Base-by-base conservation (phyloP, 2,888 invertebrate genomes). In the Tridacna crocea region DNA sequence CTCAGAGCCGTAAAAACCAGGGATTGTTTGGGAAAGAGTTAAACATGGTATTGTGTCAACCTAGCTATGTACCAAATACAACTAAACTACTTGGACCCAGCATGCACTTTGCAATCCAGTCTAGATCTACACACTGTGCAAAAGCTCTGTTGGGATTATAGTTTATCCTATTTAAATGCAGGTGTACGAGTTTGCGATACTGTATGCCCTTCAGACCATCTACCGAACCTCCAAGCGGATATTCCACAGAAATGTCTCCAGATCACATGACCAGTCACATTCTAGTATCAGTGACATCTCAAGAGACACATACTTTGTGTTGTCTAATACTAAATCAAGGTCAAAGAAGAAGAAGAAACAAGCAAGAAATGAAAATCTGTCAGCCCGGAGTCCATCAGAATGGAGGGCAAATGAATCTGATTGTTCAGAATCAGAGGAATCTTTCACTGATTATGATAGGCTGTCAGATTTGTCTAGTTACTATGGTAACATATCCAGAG, bases 141-240 rank as follows among this genome's bases (percentile, higher is more conserved):
- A 8, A 36, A 36, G 36, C 36, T 36, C 36, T 36, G 36, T 36
- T 4, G 36, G 36, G 36, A 2, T 36, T 36, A 36, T 8, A 8
- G 8, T 36, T 36, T 36, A 24, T 61, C 24, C 27, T 36, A 36
- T 66, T 3, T 66, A 19, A 19, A 3, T 75, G 48, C 65, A 75
- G 75, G n/a, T 65, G 19, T 75, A 58, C 24, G 75, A 75, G 27
- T 75, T 75, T 55, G 75, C 26, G 15, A 48, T 75, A 10, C 12
- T 75, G n/a, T 66, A 46, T 27, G 27, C 36, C 13, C 51, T 75
- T 8, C 75, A 75, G 22, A 65, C 63, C 6, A 65, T 55, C 27
- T 75, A 22, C 26, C 22, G 75, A 1, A 36, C 65, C 22, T 26
- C 66, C 1, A 75, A 75, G 24, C 51, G 75, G n/a, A 46, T 75